Base-by-base conservation (phyloP, 2,888 invertebrate genomes). In the Clanis bilineata region DNA sequence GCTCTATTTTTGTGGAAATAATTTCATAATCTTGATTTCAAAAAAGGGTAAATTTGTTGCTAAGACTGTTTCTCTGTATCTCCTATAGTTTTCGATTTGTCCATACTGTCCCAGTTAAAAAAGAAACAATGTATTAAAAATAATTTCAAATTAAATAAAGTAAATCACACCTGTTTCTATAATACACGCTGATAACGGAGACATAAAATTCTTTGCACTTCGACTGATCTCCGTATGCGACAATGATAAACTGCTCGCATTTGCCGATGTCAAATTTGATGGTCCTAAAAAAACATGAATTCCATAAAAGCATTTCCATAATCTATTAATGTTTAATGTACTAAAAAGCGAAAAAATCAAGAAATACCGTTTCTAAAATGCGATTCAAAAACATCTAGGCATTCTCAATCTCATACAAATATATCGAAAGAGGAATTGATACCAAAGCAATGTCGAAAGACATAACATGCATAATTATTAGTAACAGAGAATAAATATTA, bases 81-180 rank as follows among this genome's bases (percentile, higher is more conserved):
- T n/a, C n/a, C n/a, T n/a, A n/a, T n/a, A n/a, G n/a, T n/a, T n/a
- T n/a, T n/a, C n/a, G n/a, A n/a, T n/a, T n/a, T n/a, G n/a, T n/a
- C n/a, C n/a, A n/a, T n/a, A n/a, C n/a, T n/a, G n/a, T n/a, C n/a
- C n/a, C n/a, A n/a, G n/a, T n/a, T n/a, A n/a, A n/a, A n/a, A n/a
- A n/a, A n/a, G n/a, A n/a, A n/a, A n/a, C n/a, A n/a, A n/a, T n/a
- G n/a, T 15, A 5, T 41, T 2, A 41, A 41, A 15, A 41, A 25
- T 10, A 12, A 10, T 9, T 4, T 6, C 10, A 12, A 18, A 25
- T 15, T 6, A 6, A 9, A 51, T 32, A 0, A 58, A 18, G 1
- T 51, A 57, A 69, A n/a, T n/a, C 73, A 63, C 73, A 94, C 94
- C 94, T 66, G 94, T 94, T 88, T 95, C 94, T 71, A 94, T 95